Evolutionary conservation across 2,888 invertebrate genomes (phyloP).

Genomic region (Epinotia bilunana): DNA sequence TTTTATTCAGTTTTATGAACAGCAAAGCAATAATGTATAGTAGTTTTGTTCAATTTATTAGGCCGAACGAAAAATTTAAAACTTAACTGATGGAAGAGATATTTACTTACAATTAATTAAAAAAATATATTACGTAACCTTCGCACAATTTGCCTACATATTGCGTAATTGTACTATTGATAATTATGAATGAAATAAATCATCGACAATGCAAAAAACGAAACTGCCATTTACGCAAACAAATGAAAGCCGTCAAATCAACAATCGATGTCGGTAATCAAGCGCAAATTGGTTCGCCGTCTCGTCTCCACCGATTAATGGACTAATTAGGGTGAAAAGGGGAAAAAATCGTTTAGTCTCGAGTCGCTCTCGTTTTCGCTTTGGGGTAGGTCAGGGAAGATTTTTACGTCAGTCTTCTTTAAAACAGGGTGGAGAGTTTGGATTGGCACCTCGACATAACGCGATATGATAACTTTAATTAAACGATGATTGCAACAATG

Average conservation of each 20-base stretch:
- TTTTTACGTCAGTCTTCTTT: conserved; percentile 81
- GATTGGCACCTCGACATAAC: conserved; percentile 57
- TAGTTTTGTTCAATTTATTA: no score
- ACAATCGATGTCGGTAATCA: conserved; percentile 22
- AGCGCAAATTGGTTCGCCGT: conserved; percentile 41
- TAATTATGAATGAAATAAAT: not conserved
- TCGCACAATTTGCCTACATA: no score
- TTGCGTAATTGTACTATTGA: not conserved
- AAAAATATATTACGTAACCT: no score
- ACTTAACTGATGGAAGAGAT: no score
- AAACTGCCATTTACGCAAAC: conserved; percentile 5
- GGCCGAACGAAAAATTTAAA: no score
- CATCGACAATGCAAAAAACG: not conserved
- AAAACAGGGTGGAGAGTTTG: conserved; percentile 52
- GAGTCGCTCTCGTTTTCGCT: conserved; percentile 53
- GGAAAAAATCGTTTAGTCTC: conserved; percentile 49
- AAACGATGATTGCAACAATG: not conserved
- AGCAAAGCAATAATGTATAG: no score
- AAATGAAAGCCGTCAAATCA: conserved; percentile 26
- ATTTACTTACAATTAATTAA: no score
- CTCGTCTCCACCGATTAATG: conserved; percentile 65
- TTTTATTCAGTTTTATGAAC: no score
- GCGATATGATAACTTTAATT: conserved; percentile 1
- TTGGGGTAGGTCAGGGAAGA: conserved; percentile 80
- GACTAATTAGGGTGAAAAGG: conserved; percentile 76